Conservation (phyloP, 1,140 invertebrate genomes). For the Drosophila equinoxialis region DNA sequence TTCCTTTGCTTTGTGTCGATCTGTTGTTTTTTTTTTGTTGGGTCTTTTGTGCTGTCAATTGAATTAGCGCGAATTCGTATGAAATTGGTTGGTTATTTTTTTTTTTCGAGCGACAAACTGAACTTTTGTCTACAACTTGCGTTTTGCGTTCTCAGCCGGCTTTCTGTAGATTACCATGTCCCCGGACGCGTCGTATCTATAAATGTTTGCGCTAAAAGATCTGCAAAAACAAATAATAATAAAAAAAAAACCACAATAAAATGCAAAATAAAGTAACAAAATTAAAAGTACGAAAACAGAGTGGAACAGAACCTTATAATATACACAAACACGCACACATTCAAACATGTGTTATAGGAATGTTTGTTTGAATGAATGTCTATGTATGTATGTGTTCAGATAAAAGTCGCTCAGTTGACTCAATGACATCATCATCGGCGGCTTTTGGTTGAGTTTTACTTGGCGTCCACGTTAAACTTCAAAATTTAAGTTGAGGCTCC, state of each 20-base stretch:
- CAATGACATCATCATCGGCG: constrained; percentile 73
- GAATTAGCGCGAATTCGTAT: constrained; percentile 63
- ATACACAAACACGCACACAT: constrained; percentile 13
- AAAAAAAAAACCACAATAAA: constrained; percentile 52
- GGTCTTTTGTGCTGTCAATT: constrained; percentile 68
- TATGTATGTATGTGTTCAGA: constrained; percentile 41
- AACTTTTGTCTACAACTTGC: constrained; percentile 36
- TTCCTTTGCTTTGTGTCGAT: constrained; percentile 27
- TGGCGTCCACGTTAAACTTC: background rate
- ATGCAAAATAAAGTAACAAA: constrained; percentile 55
- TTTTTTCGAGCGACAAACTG: constrained; percentile 23
- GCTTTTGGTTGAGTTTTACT: constrained; percentile 43
- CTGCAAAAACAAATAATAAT: constrained; percentile 60
- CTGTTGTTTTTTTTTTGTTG: constrained; percentile 15
- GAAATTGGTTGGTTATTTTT: constrained; percentile 28
- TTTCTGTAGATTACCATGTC: constrained; percentile 46
- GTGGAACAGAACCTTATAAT: constrained; percentile 54
- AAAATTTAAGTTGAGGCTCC: constrained; percentile 5
- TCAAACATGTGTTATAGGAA: constrained; percentile 26
- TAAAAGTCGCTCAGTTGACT: constrained; percentile 70
- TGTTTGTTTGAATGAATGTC: background rate
- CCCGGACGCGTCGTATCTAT: constrained; percentile 38
- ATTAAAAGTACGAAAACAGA: constrained; percentile 53
- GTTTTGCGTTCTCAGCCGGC: constrained; percentile 18
- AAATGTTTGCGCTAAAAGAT: constrained; percentile 69